Evolutionary conservation across 1,140 invertebrate genomes (phyloP).

Genomic region (Zophobas morio): DNA sequence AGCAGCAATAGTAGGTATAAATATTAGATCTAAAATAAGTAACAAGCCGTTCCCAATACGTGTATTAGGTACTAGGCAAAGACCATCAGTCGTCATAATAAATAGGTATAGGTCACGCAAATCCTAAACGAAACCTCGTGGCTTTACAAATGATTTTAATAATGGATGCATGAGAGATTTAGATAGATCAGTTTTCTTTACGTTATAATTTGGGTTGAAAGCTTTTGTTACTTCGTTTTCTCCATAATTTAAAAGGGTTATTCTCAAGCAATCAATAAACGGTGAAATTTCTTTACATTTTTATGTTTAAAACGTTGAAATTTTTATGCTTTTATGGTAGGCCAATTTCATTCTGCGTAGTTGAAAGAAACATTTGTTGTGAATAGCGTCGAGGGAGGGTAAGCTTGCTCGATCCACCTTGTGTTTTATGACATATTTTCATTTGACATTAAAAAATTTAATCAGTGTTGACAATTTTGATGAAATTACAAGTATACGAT

Average conservation of each 20-base stretch:
- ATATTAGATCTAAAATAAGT: conserved; percentile 7
- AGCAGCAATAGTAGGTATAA: background rate
- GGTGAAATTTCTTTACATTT: background rate
- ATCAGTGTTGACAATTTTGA: too few species aligned
- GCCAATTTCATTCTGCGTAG: too few species aligned
- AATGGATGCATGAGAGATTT: conserved; percentile 29
- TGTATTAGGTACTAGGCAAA: background rate
- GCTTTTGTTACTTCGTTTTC: background rate
- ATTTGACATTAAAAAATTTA: too few species aligned
- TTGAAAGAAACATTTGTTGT: too few species aligned
- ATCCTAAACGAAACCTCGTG: conserved; percentile 14
- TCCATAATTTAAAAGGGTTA: conserved; percentile 2
- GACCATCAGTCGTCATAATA: conserved; percentile 27
- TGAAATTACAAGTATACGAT: too few species aligned
- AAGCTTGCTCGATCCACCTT: too few species aligned
- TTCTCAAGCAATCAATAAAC: background rate
- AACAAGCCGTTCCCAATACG: conserved; percentile 7
- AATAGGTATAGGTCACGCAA: conserved; percentile 23
- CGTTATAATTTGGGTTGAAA: conserved; percentile 20
- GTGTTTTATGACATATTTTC: too few species aligned
- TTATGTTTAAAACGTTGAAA: background rate
- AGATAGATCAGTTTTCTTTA: conserved; percentile 14
- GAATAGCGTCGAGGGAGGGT: too few species aligned
- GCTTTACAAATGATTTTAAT: conserved; percentile 21
- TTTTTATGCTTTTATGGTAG: background rate